Percentiles rank a stretch among this genome's conserved stretches.
These are phyloP conservation scores for Cephus runcator DNA, from an alignment of 2,888 invertebrate species.

Conservation along the genomic window DNA sequence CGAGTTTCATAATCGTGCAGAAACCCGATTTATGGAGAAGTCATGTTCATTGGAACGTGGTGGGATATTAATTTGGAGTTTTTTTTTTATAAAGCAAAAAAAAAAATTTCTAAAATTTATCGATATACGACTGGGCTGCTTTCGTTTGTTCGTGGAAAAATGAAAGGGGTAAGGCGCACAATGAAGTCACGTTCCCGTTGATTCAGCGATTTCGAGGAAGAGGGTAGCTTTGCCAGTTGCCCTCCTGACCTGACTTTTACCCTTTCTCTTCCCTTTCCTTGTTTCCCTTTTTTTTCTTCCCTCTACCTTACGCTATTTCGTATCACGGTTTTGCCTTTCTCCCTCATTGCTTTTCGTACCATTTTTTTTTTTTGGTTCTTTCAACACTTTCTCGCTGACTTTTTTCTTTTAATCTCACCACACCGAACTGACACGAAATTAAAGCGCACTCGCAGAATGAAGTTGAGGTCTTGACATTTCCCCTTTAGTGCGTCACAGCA, in stretches of 20 bases:
- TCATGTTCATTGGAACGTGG: neutral
- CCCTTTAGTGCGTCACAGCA: constrained; percentile 27
- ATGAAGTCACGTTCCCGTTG: neutral
- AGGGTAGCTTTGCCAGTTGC: neutral
- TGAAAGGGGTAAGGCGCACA: neutral
- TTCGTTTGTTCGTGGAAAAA: neutral
- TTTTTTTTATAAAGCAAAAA: neutral
- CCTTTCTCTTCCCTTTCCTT: constrained; percentile 7
- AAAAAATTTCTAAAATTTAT: neutral
- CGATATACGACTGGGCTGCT: neutral
- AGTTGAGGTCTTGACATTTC: constrained; percentile 49
- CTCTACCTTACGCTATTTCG: constrained; percentile 4
- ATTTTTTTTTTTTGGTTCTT: constrained; percentile 3
- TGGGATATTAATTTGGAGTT: neutral
- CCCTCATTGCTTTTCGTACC: neutral
- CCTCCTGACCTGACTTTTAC: neutral
- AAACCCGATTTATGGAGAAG: neutral
- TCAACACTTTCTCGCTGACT: neutral
- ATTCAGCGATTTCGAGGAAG: neutral
- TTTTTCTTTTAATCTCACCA: constrained; percentile 10
- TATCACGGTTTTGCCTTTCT: constrained; percentile 10
- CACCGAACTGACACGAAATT: constrained; percentile 36
- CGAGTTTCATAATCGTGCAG: no score
- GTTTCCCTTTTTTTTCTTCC: neutral
- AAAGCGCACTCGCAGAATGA: constrained; percentile 46